Base-by-base conservation (phyloP, 1,140 invertebrate genomes). In the Drosophila malerkotliana region DNA sequence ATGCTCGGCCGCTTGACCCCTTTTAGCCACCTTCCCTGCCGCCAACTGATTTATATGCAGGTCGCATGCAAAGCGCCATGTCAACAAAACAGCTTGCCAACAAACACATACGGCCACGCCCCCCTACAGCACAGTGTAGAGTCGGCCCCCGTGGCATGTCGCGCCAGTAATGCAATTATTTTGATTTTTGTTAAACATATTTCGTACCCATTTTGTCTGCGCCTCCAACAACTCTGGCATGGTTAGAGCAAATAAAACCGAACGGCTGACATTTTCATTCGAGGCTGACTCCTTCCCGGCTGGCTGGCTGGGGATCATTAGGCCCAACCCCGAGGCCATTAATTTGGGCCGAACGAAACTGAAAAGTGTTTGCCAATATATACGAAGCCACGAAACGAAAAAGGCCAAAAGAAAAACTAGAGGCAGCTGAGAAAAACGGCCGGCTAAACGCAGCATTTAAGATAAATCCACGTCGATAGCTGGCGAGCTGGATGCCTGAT, bases 81-180 rank as follows among this genome's bases (percentile, higher is more conserved):
- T 69, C 66, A 69, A 67, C 62, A 68, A 67, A 63, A 41, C 71
- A 79, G 64, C 60, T 60, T 64, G 51, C 30, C 69, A 77, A 10
- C 9, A n/a, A 10, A 72, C 80, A 84, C 56, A 61, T 47, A 59
- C 37, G 34, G 24, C 39, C 58, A 53, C 67, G 48, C 52, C 47
- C 37, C 41, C 41, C 44, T 21, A 2, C 21, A 2, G 21, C 1
- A 1, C 18, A 18, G 1, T 18, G 21, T 21, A 21, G 21, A 3
- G 21, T 21, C 12, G 24, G 39, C 21, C 53, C 48, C 28, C 52
- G 18, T 51, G 53, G 54, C 57, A 67, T 85, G 71, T 77, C 83
- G 82, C 77, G 82, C 88, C 78, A 79, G 75, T 68, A 64, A 69
- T 88, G 82, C 82, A 87, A 87, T 87, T 87, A 87, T 88, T 88